Conservation (phyloP, 35 echinoderm and acorn worm species). For the Stichopus chloronotus region DNA sequence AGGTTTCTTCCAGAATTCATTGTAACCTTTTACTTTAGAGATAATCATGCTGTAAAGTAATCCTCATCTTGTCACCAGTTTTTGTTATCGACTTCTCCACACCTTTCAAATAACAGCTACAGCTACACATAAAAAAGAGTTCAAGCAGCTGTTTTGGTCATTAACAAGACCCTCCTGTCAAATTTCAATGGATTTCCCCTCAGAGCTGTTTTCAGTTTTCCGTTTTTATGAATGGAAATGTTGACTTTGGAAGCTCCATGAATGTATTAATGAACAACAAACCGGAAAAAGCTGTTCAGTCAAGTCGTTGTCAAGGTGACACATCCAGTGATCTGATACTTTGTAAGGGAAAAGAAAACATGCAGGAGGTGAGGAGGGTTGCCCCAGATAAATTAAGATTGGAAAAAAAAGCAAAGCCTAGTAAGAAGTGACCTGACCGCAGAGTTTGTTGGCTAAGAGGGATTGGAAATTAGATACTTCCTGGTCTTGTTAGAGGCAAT, state of each 20-base stretch:
- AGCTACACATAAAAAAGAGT: too few relatives aligned
- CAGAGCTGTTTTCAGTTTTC: not conserved
- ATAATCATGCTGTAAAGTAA: too few relatives aligned
- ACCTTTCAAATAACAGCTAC: too few relatives aligned
- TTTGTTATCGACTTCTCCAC: too few relatives aligned
- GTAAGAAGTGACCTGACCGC: not conserved
- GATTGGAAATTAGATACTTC: conserved; percentile 25
- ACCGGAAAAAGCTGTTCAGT: not conserved
- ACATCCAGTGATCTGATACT: not conserved
- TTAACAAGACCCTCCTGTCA: not conserved
- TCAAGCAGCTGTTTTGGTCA: not conserved
- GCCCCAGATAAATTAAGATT: not conserved
- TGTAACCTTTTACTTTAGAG: too few relatives aligned
- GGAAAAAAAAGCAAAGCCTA: not conserved
- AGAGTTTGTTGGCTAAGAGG: not conserved
- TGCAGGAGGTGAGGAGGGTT: not conserved
- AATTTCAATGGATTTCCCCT: not conserved
- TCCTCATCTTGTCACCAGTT: too few relatives aligned
- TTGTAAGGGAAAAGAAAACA: not conserved
- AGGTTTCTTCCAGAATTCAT: too few relatives aligned
- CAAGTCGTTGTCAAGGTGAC: not conserved
- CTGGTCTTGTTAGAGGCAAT: conserved; percentile 35
- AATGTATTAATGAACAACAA: conserved; percentile 1
- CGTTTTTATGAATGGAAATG: not conserved
- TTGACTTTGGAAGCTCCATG: conserved; percentile 8